phyloP scores from a whole-genome alignment of 2,113 vertebrate species.

The Chrysochloris asiatica region DNA sequence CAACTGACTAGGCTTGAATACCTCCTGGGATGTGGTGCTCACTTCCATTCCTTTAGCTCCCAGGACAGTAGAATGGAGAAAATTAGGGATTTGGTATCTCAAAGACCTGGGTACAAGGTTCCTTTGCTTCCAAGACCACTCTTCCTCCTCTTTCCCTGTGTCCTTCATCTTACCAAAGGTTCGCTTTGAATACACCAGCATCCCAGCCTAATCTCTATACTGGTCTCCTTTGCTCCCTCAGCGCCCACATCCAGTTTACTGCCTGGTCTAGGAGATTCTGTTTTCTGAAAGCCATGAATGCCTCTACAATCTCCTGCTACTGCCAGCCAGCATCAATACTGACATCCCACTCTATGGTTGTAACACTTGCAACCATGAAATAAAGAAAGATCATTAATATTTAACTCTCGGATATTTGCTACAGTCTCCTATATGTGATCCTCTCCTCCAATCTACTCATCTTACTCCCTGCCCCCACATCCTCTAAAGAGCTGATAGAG shows the following conservation, averaged over 20 bases:
- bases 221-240: no score
- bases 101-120: not conserved
- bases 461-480: not conserved
- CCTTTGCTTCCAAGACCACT: not conserved
- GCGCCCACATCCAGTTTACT: not conserved
- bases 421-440: not conserved
- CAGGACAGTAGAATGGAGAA: not conserved
- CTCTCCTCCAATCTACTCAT: not conserved
- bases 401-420: not conserved
- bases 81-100: not conserved
- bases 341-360: constrained; percentile 47
- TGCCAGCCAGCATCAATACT: accelerated
- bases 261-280: not conserved
- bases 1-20: not conserved
- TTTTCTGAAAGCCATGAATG: accelerated
- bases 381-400: constrained; percentile 81
- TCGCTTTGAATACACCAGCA: not conserved
- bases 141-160: accelerated
- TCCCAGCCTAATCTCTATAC: not conserved
- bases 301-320: not conserved
- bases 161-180: not conserved
- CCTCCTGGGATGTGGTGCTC: not conserved
- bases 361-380: constrained; percentile 74
- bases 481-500: not conserved
- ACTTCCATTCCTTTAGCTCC: not conserved